Percentiles rank a stretch among this genome's conserved stretches.
Evolutionary conservation across 2,888 invertebrate species (phyloP).

Genomic region (Abrostola tripartita): DNA sequence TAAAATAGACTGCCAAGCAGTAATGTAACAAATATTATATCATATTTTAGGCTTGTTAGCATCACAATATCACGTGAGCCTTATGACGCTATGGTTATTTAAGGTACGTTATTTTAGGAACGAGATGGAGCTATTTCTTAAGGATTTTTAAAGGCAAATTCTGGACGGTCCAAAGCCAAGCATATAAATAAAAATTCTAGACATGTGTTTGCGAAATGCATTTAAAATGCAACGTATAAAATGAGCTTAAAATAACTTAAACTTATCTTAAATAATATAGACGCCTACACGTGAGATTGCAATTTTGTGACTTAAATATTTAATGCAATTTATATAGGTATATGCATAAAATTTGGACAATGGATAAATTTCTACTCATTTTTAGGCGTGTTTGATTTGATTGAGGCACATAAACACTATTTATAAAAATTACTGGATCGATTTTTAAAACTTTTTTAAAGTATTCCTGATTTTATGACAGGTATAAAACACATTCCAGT

Average conservation of each 20-base stretch:
- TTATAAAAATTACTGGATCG: too few species aligned
- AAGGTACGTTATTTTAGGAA: conserved; percentile 39
- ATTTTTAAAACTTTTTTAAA: too few species aligned
- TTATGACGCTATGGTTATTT: conserved; percentile 17
- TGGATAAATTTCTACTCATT: too few species aligned
- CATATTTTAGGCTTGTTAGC: conserved; percentile 42
- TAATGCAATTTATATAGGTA: conserved; percentile 30
- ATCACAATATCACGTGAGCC: conserved; percentile 21
- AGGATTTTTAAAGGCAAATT: conserved; percentile 33
- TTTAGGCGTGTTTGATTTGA: too few species aligned
- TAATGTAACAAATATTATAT: conserved; percentile 48
- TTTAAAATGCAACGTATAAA: conserved; percentile 70
- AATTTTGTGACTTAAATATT: conserved; percentile 61
- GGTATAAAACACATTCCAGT: too few species aligned
- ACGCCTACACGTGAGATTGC: conserved; percentile 56
- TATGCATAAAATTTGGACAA: too few species aligned
- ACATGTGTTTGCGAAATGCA: conserved; percentile 66
- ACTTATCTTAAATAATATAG: conserved; percentile 51
- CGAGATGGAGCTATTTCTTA: conserved; percentile 14
- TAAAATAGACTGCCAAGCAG: conserved; percentile 70
- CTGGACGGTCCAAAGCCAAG: conserved; percentile 77
- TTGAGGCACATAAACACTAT: too few species aligned
- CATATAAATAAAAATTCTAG: conserved; percentile 47
- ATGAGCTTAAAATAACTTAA: conserved; percentile 62
- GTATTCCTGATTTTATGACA: too few species aligned